Evolutionary conservation across 2,797 vertebrate genomes (phyloP), one percentile per base, ranked within the genome.

Genomic region (Masticophis lateralis): DNA sequence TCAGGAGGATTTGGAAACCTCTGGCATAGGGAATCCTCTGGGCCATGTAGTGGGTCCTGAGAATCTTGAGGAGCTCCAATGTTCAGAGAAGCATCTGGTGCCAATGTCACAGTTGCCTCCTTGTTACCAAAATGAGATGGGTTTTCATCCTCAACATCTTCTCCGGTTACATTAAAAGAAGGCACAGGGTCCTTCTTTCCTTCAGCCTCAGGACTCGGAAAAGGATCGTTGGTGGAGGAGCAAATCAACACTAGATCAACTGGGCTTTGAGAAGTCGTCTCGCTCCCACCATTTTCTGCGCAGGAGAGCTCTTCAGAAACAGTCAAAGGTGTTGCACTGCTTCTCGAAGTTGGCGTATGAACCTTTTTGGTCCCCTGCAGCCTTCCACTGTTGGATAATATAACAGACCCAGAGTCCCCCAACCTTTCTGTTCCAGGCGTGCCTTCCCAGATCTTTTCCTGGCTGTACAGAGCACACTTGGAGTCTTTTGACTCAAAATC

Each of bases 201-300:
- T 13, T 32, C 86, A 2, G 51, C 91, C 18, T 90, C 89, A 47
- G 95, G 92, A 12, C 14, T 86, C 22, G 89, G 91, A 4, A 94
- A 94, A 18, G 91, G 61, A 32, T 51, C 83, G 16, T 94, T 94
- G 22, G 88, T 89, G 4, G 88, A 55, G 0, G 32, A 91, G 86
- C 92, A 63, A 28, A 13, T 0, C 0, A 87, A 6, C 2, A 37
- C 32, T 9, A 9, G 60, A 0, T 83, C 4, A 0, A 0, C 51
- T 5, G 25, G 28, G 20, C 90, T 60, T 86, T 20, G 69, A 91
- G 51, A 83, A 4, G 3, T 61, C 37, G 0, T 13, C 63, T 93
- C 91, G 20, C 93, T 92, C 91, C 86, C 90, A 27, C 53, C 57
- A 59, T 61, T 93, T 1, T 66, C 94, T 94, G 94, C 91, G 0